Evolutionary conservation across 2,113 vertebrate species (phyloP), one percentile per base, ranked within the genome.

Genomic region (Marmota monax): DNA sequence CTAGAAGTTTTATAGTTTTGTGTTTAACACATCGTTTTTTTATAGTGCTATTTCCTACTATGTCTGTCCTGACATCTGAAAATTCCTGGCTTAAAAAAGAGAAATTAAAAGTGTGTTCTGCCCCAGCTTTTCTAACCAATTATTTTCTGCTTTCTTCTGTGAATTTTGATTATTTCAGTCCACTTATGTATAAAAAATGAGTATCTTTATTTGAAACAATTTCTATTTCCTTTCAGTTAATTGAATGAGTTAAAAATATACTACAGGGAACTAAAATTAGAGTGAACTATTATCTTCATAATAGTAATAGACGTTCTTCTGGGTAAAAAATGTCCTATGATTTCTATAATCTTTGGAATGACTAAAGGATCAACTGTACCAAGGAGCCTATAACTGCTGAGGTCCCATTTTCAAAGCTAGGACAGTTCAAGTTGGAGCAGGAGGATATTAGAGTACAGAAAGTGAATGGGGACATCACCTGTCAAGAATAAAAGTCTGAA

Each of bases 171-270:
- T 1, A n/a, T 86, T 48, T 72, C 23, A 51, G 51, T 79, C 39
- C 76, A 39, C 25, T 84, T 48, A 39, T 72, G 48, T 87, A 27
- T 76, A 37, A 65, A 65, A 83, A 70, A 7, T 63, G 29, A 95
- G 37, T 51, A 16, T 53, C 74, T 94, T 94, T 74, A n/a, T 27
- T 84, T 77, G 39, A 27, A 94, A 92, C 7, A 73, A 45, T 65
- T 42, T 76, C 56, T 70, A 58, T 86, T 88, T 94, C n/a, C n/a
- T 94, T 58, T 94, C 89, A 77, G 42, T 74, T 94, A 95, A 84
- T 86, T 90, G 70, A 3, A 10, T 83, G 61, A 63, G 51, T 63
- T 92, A 88, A 90, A 92, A 96, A 90, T 74, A 90, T 65, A 88
- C n/a, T 80, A 29, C 29, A 56, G 42, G 23, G 25, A 42, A 48